phyloP scores from a whole-genome alignment of 2,888 invertebrate species.

The Eumerus sabulonum region DNA sequence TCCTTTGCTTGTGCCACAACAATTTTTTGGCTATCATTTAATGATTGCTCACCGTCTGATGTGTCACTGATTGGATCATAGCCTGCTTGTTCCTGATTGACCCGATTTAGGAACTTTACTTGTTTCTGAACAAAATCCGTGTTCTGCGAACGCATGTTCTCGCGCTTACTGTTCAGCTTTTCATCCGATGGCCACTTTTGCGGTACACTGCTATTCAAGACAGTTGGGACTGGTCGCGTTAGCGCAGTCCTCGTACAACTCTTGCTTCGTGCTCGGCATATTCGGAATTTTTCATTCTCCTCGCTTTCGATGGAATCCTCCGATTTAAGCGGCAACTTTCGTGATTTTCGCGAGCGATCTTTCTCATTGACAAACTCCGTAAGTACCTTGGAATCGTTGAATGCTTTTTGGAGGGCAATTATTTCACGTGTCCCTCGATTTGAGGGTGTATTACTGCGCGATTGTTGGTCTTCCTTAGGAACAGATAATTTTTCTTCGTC shows the following conservation, averaged over 20 bases:
- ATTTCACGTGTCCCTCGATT: slow-evolving; percentile 81
- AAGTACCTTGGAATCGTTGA: slow-evolving; percentile 85
- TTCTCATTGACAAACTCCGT: slow-evolving; percentile 81
- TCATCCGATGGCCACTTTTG: slow-evolving; percentile 72
- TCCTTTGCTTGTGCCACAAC: slow-evolving; percentile 68
- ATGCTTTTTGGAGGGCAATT: slow-evolving; percentile 83
- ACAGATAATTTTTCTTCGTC: slow-evolving; percentile 6
- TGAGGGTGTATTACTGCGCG: slow-evolving; percentile 71
- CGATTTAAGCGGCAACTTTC: slow-evolving; percentile 56
- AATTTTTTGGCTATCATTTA: slow-evolving; percentile 60
- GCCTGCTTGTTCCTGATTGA: slow-evolving; percentile 72
- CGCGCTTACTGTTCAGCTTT: slow-evolving; percentile 70
- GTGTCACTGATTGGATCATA: slow-evolving; percentile 38
- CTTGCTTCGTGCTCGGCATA: slow-evolving; percentile 75
- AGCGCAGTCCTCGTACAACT: slow-evolving; percentile 69
- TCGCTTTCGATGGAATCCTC: slow-evolving; percentile 25
- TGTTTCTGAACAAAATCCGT: slow-evolving; percentile 83
- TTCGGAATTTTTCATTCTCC: slow-evolving; percentile 29
- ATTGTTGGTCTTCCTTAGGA: slow-evolving; percentile 36
- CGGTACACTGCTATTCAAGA: slow-evolving; percentile 26
- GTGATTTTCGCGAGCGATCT: slow-evolving; percentile 54
- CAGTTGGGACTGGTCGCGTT: neutral
- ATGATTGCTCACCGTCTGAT: slow-evolving; percentile 74
- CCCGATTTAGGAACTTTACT: slow-evolving; percentile 82
- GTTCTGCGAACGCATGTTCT: slow-evolving; percentile 83